These are phyloP conservation scores for Drosophila tropicalis DNA, from an alignment of 1,140 invertebrate species.

Conservation along the genomic window DNA sequence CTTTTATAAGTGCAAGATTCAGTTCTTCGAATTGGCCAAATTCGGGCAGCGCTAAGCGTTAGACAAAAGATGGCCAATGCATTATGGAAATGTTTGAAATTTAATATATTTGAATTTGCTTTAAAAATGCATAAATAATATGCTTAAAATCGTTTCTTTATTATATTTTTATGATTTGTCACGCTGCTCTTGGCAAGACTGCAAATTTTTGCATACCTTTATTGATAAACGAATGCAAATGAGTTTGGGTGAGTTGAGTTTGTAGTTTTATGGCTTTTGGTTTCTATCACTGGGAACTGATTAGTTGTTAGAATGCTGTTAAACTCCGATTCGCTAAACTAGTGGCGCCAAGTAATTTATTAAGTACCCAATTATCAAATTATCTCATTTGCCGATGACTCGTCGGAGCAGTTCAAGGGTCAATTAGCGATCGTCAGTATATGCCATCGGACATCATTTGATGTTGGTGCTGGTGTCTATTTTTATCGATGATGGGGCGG, in stretches of 20 bases:
- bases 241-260: constrained; percentile 22
- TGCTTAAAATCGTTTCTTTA: constrained; percentile 47
- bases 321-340: constrained; percentile 50
- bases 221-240: constrained; percentile 51
- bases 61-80: constrained; percentile 21
- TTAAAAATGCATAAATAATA: constrained; percentile 67
- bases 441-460: not conserved
- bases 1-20: constrained; percentile 64
- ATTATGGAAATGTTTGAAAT: constrained; percentile 37
- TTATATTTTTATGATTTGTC: constrained; percentile 60
- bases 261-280: constrained; percentile 2
- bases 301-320: constrained; percentile 10
- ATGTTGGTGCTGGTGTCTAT: constrained; percentile 46
- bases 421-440: constrained; percentile 52
- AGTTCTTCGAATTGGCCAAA: constrained; percentile 32
- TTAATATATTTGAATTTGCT: constrained; percentile 45
- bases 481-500: constrained; percentile 67
- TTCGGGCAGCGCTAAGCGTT: not conserved
- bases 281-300: not conserved
- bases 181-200: constrained; percentile 37
- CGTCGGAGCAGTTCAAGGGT: constrained; percentile 53
- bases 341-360: constrained; percentile 79
- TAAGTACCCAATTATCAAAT: constrained; percentile 74
- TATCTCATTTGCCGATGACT: constrained; percentile 66
- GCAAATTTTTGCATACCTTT: constrained; percentile 47